phyloP scores from a whole-genome alignment of 2,113 vertebrate species.

The Agapornis roseicollis region DNA sequence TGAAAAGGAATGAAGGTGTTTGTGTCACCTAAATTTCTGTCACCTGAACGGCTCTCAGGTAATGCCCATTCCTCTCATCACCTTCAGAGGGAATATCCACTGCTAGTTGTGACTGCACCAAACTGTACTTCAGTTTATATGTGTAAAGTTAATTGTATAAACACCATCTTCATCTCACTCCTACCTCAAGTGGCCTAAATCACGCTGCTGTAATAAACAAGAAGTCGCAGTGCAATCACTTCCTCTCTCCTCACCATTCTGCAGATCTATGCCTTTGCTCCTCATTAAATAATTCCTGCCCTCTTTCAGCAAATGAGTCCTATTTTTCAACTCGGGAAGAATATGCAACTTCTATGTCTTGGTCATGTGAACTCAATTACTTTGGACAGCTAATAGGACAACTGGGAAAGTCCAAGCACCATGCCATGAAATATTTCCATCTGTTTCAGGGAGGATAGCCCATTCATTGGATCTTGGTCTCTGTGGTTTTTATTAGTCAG shows the following conservation, averaged over 20 bases:
- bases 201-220: not conserved
- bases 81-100: not conserved
- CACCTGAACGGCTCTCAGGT: not conserved
- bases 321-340: not conserved
- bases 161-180: not conserved
- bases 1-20: not conserved
- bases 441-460: not conserved
- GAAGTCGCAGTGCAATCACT: not conserved
- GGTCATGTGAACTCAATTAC: not conserved
- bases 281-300: not conserved
- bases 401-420: not conserved
- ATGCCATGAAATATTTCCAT: not conserved
- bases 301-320: fast-evolving
- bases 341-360: not conserved
- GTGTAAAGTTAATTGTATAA: not conserved
- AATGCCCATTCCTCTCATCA: fast-evolving
- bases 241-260: not conserved
- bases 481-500: constrained; percentile 43
- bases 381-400: not conserved
- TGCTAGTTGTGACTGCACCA: not conserved
- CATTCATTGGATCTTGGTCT: not conserved
- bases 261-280: not conserved
- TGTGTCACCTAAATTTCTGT: not conserved
- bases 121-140: not conserved
- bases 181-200: not conserved